phyloP scores from a whole-genome alignment of 1,140 invertebrate genomes.

The Vanessa atalanta region DNA sequence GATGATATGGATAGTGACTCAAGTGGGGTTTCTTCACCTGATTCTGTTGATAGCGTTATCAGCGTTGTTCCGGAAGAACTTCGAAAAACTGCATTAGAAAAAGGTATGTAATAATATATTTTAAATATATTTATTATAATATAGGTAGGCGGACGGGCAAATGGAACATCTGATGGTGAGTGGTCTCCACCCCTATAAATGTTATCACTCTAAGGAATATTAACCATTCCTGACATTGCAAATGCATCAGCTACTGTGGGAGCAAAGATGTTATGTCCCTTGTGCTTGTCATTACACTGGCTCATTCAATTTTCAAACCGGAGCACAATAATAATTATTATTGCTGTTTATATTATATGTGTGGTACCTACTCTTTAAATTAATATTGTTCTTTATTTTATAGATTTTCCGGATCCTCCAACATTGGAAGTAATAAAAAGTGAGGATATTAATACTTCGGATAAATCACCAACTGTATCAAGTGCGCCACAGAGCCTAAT shows the following conservation, averaged over 20 bases:
- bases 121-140: not conserved
- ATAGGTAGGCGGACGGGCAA: no score
- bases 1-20: slow-evolving; percentile 95
- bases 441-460: slow-evolving; percentile 42
- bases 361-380: slow-evolving; percentile 1
- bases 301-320: no score
- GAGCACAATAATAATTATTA: no score
- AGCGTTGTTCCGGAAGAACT: slow-evolving; percentile 82
- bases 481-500: slow-evolving; percentile 73
- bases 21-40: slow-evolving; percentile 91
- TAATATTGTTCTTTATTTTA: slow-evolving; percentile 38
- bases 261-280: no score
- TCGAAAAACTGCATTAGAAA: slow-evolving; percentile 70
- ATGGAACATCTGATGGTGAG: no score
- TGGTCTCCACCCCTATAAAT: no score
- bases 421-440: slow-evolving; percentile 50
- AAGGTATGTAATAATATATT: slow-evolving; percentile 56
- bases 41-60: slow-evolving; percentile 92
- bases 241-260: no score
- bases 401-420: slow-evolving; percentile 53
- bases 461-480: slow-evolving; percentile 47
- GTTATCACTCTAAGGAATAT: not conserved
- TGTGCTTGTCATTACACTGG: no score
- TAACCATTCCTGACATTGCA: no score
- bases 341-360: no score